Percentiles rank a stretch among this genome's conserved stretches.
These are phyloP conservation scores for Drosophila persimilis DNA, from an alignment of 1,140 invertebrate genomes.

Conservation along the genomic window DNA sequence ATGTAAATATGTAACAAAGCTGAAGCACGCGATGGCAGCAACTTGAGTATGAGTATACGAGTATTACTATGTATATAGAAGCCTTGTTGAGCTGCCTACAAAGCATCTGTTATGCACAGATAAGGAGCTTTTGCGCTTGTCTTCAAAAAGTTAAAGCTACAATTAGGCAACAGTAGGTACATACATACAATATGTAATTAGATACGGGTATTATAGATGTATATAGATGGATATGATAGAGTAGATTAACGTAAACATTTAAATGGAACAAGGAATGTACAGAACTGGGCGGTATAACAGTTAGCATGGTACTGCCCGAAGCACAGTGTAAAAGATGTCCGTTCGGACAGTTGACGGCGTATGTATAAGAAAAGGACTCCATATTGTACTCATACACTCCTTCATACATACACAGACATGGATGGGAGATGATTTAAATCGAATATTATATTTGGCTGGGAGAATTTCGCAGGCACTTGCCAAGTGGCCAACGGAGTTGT, in stretches of 20 bases:
- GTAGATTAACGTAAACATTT: constrained; percentile 34
- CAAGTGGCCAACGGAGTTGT: too few species aligned
- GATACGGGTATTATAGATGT: constrained; percentile 24
- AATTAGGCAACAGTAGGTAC: constrained; percentile 30
- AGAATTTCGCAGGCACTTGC: neutral
- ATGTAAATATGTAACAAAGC: constrained; percentile 21
- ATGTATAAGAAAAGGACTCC: neutral
- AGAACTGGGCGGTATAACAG: constrained; percentile 63
- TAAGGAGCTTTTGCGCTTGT: neutral
- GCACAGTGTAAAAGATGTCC: constrained; percentile 43
- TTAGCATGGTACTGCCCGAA: constrained; percentile 57
- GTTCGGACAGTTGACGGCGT: constrained; percentile 36
- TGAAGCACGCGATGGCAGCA: constrained; percentile 43
- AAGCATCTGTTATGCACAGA: constrained; percentile 2
- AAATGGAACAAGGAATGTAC: constrained; percentile 40
- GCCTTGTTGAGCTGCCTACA: neutral
- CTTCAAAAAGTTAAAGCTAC: constrained; percentile 8
- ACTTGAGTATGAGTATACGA: constrained; percentile 13
- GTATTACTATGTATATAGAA: constrained; percentile 14
- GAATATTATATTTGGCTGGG: neutral
- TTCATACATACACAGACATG: neutral
- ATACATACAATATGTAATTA: constrained; percentile 11
- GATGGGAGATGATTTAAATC: too few species aligned
- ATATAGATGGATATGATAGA: constrained; percentile 11
- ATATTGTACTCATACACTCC: too few species aligned